These are phyloP conservation scores for Acanthosepion lycidas DNA, from an alignment of 2,888 invertebrate genomes.

Conservation along the genomic window DNA sequence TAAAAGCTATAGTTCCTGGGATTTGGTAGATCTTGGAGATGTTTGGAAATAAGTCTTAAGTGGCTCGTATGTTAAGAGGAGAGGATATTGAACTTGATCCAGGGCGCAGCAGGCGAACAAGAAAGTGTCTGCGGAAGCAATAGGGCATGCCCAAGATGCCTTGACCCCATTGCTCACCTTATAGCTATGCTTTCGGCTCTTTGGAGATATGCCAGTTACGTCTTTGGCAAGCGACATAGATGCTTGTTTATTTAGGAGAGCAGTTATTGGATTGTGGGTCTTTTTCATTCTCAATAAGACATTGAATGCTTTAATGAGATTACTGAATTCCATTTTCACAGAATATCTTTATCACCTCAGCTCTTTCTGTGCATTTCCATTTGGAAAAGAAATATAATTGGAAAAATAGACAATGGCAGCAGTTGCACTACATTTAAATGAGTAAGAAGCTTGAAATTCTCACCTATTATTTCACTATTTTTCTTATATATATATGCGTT, in stretches of 20 bases:
- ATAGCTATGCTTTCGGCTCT: background rate
- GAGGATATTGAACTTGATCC: constrained; percentile 33
- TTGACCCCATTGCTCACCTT: background rate
- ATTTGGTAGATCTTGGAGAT: background rate
- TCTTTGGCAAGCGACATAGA: background rate
- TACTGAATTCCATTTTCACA: background rate
- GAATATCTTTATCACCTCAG: background rate
- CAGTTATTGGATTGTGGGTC: constrained; percentile 20
- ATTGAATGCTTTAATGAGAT: constrained; percentile 20
- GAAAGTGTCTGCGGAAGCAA: background rate
- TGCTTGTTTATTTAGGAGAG: background rate
- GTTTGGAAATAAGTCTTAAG: background rate
- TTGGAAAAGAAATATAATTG: background rate
- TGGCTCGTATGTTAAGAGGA: background rate
- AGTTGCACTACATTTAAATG: background rate
- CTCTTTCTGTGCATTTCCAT: background rate
- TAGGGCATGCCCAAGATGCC: background rate
- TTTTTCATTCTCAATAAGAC: background rate
- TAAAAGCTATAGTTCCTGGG: background rate
- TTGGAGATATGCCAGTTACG: background rate
- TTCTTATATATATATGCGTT: too few relatives aligned
- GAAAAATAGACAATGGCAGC: background rate
- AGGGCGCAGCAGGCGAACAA: background rate
- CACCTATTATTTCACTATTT: background rate
- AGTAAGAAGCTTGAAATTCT: background rate